Base-by-base conservation (phyloP, 2,888 invertebrate genomes). In the Orthosia gracilis region DNA sequence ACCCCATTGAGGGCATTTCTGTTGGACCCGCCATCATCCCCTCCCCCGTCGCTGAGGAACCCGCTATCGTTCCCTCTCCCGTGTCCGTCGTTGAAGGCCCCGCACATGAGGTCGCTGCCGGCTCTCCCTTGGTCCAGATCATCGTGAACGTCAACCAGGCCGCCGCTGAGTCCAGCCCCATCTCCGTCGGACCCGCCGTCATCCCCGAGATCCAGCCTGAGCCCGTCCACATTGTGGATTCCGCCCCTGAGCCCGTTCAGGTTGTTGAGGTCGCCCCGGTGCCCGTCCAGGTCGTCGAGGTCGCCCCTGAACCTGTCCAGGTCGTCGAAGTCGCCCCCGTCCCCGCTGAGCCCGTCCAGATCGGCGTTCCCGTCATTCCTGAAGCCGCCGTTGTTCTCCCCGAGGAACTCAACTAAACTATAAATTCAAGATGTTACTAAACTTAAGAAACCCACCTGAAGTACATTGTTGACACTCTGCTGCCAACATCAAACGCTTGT, bases 351-450 rank as follows among this genome's bases (percentile, higher is more conserved):
- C 79, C 80, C 64, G 23, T 78, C 61, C 45, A 58, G 18, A 69
- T 78, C 62, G 71, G 71, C 0, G 63, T 66, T 15, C 88, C 87
- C 66, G 47, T 85, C 55, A 52, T 84, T 47, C 85, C 88, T 49
- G 65, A 80, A 40, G 86, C 89, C 70, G 88, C 80, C 23, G 81
- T 90, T 73, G 73, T 80, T 63, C 86, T 90, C 31, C 92, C 92
- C 59, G 91, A 89, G 26, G 79, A 66, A 61, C 90, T 92, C 74
- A 91, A 91, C 88, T 92, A 91, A 91, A 80, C 66, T 49, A 49
- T 21, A 64, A 4, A 2, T 26, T 31, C 23, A 54, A 57, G 15
- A 62, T 2, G 13, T 23, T 58, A 50, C 40, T 76, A 49, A 40
- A 59, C 23, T 52, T 63, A 50, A 58, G 26, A 77, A 70, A 70